Evolutionary conservation across 2,797 vertebrate species (phyloP).

Genomic region (Aselliscus stoliczkanus): DNA sequence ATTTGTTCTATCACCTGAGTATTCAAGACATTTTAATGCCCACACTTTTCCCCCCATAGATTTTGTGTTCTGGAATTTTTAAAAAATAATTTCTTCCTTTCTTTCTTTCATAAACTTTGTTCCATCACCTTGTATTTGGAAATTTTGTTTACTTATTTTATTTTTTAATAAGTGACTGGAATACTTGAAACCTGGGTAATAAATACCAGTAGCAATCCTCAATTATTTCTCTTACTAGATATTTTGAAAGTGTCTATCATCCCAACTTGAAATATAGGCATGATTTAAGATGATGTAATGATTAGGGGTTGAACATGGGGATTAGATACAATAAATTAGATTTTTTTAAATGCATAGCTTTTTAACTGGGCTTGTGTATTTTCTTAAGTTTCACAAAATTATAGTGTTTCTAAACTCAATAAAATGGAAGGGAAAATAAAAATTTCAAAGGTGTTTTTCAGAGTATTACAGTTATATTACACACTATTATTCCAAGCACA

Average conservation of each 20-base stretch:
- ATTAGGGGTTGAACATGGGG: neutral
- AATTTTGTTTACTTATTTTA: neutral
- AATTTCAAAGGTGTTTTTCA: neutral
- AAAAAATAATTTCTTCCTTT: neutral
- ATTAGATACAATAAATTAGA: neutral
- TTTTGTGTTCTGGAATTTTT: neutral
- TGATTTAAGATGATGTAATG: neutral
- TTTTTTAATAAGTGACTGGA: neutral
- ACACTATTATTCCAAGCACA: neutral
- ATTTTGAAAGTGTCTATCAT: neutral
- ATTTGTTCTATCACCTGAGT: neutral
- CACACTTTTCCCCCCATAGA: neutral
- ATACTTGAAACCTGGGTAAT: neutral
- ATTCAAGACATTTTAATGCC: neutral
- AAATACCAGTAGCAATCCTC: neutral
- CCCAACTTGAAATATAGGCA: neutral
- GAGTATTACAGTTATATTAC: neutral
- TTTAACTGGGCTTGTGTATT: neutral
- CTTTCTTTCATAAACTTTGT: neutral
- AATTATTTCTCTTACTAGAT: neutral
- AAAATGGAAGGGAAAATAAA: neutral
- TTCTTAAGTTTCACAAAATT: neutral
- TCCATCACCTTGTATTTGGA: neutral
- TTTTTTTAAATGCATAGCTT: neutral
- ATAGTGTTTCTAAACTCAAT: neutral